Percentiles rank a stretch among this genome's conserved stretches.
These are phyloP conservation scores for Saccostrea glomerata DNA, from an alignment of 1,140 invertebrate genomes.

Conservation along the genomic window DNA sequence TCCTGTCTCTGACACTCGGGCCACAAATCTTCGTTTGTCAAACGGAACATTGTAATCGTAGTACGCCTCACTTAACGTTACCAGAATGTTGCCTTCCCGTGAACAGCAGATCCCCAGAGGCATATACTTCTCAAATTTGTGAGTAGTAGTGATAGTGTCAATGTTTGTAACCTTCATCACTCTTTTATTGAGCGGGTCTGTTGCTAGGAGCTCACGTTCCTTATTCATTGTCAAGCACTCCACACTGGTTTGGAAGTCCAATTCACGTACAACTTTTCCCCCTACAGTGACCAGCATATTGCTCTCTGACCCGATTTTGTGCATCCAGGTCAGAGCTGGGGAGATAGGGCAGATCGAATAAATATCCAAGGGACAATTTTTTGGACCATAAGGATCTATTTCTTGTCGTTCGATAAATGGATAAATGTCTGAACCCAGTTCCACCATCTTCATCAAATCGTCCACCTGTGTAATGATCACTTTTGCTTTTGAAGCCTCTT, in stretches of 20 bases:
- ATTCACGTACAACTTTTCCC: slow-evolving; percentile 16
- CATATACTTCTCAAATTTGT: slow-evolving; percentile 10
- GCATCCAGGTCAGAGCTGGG: slow-evolving; percentile 28
- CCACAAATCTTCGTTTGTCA: background rate
- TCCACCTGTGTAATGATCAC: background rate
- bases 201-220: background rate
- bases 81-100: background rate
- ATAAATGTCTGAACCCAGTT: slow-evolving; percentile 6
- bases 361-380: slow-evolving; percentile 27
- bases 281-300: background rate
- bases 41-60: slow-evolving; percentile 31
- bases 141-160: background rate
- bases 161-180: slow-evolving; percentile 11
- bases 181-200: slow-evolving; percentile 24
- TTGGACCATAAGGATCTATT: background rate
- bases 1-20: background rate
- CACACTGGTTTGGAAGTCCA: slow-evolving; percentile 21
- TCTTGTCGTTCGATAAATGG: slow-evolving; percentile 20
- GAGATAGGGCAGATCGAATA: slow-evolving; percentile 15
- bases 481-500: background rate
- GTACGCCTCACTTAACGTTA: background rate
- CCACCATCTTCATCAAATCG: slow-evolving; percentile 19
- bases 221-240: slow-evolving; percentile 17
- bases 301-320: slow-evolving; percentile 10
- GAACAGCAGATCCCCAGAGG: slow-evolving; percentile 23